Evolutionary conservation across 2,113 vertebrate species (phyloP), one percentile per base, ranked within the genome.

Genomic region (Paradoxurus hermaphroditus): DNA sequence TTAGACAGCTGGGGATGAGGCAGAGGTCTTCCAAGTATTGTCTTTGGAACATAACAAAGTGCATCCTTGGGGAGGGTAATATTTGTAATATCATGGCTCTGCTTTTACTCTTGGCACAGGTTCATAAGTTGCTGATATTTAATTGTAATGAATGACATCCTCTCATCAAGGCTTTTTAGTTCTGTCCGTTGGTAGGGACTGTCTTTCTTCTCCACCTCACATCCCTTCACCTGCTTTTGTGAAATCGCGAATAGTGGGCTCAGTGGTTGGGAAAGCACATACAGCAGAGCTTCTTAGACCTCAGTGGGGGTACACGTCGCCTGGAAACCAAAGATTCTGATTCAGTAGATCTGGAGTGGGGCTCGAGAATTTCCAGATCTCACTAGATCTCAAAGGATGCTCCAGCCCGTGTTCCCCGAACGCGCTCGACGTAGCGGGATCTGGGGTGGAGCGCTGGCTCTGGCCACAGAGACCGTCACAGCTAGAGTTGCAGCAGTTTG

Each of bases 381-480:
- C 29, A 31, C 36, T 75, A 23, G 67, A 7, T 86, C 65, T 65
- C 27, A 23, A 75, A 11, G 23, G 36, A 14, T 12, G 31, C 70
- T 67, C 8, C 49, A 56, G 21, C 21, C 9, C 14, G 15, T 72
- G 25, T 39, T 23, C 36, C 7, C 62, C n/a, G 41, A 68, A 21
- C 29, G 83, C 51, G 53, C 62, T 65, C 19, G 14, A 44, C 44
- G 46, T 34, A n/a, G 10, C 44, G 44, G 65, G 25, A 10, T 63
- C 63, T 39, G 41, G 53, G 13, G 12, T 81, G n/a, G 51, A 72
- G 49, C 39, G 96, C 41, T 51, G 25, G 73, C 91, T 88, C 79
- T 93, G 83, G 83, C 97, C 62, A 56, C 46, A 97, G 95, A 65
- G 29, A 95, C 65, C 59, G 29, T 94, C 31, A 51, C 18, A 75